Percentiles rank a stretch among this genome's conserved stretches.
Conservation (phyloP, 1,140 invertebrate genomes). For the Bombus breviceps region DNA sequence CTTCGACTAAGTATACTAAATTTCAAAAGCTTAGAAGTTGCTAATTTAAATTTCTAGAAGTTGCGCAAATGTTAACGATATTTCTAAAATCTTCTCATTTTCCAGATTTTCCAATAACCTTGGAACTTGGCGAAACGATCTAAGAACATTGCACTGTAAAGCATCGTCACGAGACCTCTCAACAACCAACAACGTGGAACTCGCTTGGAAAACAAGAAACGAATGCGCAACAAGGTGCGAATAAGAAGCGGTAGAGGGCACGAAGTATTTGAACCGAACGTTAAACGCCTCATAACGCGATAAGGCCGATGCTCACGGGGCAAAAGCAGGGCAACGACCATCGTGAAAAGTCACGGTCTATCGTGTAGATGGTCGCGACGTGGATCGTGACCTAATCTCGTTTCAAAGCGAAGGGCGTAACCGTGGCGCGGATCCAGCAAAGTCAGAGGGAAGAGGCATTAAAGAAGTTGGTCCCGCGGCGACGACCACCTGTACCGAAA, state of each 20-base stretch:
- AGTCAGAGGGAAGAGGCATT: slow-evolving; percentile 1
- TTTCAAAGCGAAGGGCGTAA: slow-evolving; percentile 43
- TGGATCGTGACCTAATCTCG: slow-evolving; percentile 39
- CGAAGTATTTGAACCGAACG: not conserved
- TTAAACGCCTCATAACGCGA: not conserved
- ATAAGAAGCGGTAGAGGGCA: not conserved
- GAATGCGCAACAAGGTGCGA: not conserved
- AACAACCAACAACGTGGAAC: no score
- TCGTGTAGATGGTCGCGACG: slow-evolving; percentile 5
- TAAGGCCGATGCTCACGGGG: not conserved
- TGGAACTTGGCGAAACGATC: no score
- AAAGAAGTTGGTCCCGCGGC: slow-evolving; percentile 21
- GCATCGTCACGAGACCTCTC: not conserved
- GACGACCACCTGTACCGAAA: slow-evolving; percentile 62
- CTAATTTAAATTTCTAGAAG: no score
- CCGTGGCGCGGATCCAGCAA: slow-evolving; percentile 16
- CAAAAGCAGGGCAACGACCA: no score
- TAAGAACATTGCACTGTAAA: no score
- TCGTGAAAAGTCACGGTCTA: slow-evolving; percentile 3
- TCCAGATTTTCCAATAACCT: no score
- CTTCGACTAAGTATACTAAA: no score
- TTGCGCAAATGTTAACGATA: no score
- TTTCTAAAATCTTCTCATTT: no score
- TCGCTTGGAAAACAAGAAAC: not conserved
- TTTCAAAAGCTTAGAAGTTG: no score